Percentiles rank a stretch among this genome's conserved stretches.
phyloP scores from a whole-genome alignment of 2,888 invertebrate species.

The Galerucella pusilla region DNA sequence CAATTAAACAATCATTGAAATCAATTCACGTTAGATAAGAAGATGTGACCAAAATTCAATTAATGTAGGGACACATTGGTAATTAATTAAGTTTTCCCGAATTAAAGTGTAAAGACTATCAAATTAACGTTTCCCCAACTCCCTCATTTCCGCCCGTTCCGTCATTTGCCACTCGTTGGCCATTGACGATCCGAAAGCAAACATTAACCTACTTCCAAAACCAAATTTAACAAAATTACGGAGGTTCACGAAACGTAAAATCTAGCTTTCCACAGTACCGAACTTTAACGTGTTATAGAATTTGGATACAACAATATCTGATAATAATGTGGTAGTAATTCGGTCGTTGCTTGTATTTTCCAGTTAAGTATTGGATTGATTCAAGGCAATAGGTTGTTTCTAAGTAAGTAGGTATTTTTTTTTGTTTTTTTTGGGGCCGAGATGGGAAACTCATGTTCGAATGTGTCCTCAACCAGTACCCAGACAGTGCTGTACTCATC shows the following conservation, averaged over 20 bases:
- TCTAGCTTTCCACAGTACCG: constrained; percentile 4
- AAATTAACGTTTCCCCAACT: background rate
- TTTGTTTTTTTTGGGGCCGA: too few species aligned
- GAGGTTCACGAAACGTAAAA: constrained; percentile 24
- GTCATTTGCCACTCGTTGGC: constrained; percentile 15
- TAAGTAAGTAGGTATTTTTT: too few species aligned
- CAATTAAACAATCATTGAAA: background rate
- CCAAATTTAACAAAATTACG: constrained; percentile 37
- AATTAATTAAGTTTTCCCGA: background rate
- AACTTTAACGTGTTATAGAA: background rate
- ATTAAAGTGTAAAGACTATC: background rate
- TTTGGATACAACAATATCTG: background rate
- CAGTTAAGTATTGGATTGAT: too few species aligned
- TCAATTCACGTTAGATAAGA: background rate
- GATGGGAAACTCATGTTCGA: too few species aligned
- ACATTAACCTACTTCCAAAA: constrained; percentile 42
- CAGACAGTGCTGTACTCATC: too few species aligned
- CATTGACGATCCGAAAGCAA: constrained; percentile 26
- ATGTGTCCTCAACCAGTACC: too few species aligned
- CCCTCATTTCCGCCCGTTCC: background rate
- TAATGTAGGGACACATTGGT: background rate
- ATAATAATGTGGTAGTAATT: too few species aligned
- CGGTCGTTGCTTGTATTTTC: too few species aligned
- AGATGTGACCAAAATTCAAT: background rate
- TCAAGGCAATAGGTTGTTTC: too few species aligned